Evolutionary conservation across 1,140 invertebrate genomes (phyloP).

Genomic region (Ladona fulva): DNA sequence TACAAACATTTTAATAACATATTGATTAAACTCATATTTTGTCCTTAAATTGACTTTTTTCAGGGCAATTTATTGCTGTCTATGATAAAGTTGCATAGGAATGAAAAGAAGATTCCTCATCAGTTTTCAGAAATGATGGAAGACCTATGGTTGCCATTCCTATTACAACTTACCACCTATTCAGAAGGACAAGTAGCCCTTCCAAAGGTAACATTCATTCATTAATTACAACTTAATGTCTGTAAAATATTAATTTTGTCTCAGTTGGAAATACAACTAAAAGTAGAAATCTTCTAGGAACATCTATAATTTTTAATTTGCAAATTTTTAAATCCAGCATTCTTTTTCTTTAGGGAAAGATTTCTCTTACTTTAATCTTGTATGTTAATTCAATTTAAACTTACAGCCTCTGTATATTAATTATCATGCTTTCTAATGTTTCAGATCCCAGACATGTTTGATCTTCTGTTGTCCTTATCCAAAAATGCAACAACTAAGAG

Average conservation of each 20-base stretch:
- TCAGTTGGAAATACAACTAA: not conserved
- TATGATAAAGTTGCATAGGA: slow-evolving; percentile 34
- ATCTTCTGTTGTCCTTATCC: not conserved
- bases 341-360: not conserved
- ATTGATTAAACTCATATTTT: not conserved
- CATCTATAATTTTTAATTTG: not conserved
- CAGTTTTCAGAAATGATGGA: slow-evolving; percentile 20
- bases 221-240: too few species aligned
- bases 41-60: not conserved
- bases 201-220: slow-evolving; percentile 30
- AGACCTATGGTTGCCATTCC: slow-evolving; percentile 31
- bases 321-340: not conserved
- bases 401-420: not conserved
- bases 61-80: slow-evolving; percentile 31
- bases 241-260: too few species aligned
- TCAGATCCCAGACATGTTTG: not conserved
- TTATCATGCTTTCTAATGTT: not conserved
- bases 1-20: not conserved
- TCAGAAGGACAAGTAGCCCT: slow-evolving; percentile 36
- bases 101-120: slow-evolving; percentile 27
- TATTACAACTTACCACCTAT: slow-evolving; percentile 38
- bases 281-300: not conserved
- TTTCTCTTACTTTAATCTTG: not conserved
- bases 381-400: not conserved
- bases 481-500: not conserved